Percentiles rank a stretch among this genome's conserved stretches.
These are phyloP conservation scores for Drosophila melanica DNA, from an alignment of 1,140 invertebrate species.

Conservation along the genomic window DNA sequence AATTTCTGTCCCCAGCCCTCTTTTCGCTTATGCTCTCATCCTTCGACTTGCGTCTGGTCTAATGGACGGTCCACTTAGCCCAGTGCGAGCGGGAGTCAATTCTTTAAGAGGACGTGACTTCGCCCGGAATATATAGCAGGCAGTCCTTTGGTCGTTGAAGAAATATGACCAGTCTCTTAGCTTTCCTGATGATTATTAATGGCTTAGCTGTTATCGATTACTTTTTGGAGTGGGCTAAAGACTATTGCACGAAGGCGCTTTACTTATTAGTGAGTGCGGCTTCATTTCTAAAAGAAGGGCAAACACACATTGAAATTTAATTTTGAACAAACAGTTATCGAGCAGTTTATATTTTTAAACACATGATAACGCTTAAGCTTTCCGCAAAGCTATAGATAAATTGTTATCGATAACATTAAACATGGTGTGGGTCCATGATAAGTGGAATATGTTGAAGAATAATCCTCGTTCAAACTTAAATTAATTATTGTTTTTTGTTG, in stretches of 20 bases:
- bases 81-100: background rate
- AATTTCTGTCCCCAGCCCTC: constrained; percentile 8
- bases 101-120: constrained; percentile 7
- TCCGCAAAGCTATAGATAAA: too few species aligned
- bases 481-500: background rate
- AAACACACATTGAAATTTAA: background rate
- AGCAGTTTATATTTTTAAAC: background rate
- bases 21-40: constrained; percentile 5
- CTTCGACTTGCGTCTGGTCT: background rate
- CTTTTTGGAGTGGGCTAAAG: background rate
- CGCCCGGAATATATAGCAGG: background rate
- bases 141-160: background rate
- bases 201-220: constrained; percentile 13
- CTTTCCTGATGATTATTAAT: constrained; percentile 8
- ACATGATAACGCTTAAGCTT: too few species aligned
- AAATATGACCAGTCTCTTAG: constrained; percentile 4
- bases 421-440: too few species aligned
- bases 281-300: background rate
- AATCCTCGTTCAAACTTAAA: too few species aligned
- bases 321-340: background rate
- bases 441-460: too few species aligned
- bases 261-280: background rate
- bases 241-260: background rate
- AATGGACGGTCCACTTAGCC: constrained; percentile 7
- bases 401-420: too few species aligned